These are phyloP conservation scores for Zeuzera pyrina DNA, from an alignment of 2,888 invertebrate genomes.

Conservation along the genomic window DNA sequence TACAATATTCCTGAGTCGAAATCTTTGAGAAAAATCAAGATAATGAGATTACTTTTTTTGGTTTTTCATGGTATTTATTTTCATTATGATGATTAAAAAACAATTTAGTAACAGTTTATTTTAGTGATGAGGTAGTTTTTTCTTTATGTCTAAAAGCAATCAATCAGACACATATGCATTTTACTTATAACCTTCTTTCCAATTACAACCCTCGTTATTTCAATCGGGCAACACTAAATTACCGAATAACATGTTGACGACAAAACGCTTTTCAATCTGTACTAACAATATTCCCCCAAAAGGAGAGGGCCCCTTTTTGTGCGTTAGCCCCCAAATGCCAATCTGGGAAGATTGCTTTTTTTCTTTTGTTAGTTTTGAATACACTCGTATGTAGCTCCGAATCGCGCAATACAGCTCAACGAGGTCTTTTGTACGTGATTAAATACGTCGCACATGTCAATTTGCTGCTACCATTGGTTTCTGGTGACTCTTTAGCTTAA, in stretches of 20 bases:
- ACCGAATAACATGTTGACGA: constrained; percentile 70
- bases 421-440: constrained; percentile 66
- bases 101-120: too few species aligned
- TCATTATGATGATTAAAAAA: too few species aligned
- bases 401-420: constrained; percentile 31
- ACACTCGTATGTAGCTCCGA: constrained; percentile 54
- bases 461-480: constrained; percentile 11
- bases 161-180: constrained; percentile 52
- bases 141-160: constrained; percentile 28
- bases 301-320: constrained; percentile 46
- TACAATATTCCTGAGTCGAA: too few species aligned
- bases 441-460: constrained; percentile 48
- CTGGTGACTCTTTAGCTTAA: too few species aligned
- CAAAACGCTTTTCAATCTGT: constrained; percentile 68
- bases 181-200: constrained; percentile 42
- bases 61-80: too few species aligned
- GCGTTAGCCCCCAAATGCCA: constrained; percentile 62
- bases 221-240: constrained; percentile 66
- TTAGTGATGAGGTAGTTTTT: too few species aligned
- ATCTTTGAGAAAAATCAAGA: too few species aligned
- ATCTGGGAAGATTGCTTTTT: constrained; percentile 71
- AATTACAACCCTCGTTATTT: constrained; percentile 58
- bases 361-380: constrained; percentile 72
- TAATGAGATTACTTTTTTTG: too few species aligned
- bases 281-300: constrained; percentile 54